Conservation (phyloP, 1,140 invertebrate species). For the Lepidurus apus region DNA sequence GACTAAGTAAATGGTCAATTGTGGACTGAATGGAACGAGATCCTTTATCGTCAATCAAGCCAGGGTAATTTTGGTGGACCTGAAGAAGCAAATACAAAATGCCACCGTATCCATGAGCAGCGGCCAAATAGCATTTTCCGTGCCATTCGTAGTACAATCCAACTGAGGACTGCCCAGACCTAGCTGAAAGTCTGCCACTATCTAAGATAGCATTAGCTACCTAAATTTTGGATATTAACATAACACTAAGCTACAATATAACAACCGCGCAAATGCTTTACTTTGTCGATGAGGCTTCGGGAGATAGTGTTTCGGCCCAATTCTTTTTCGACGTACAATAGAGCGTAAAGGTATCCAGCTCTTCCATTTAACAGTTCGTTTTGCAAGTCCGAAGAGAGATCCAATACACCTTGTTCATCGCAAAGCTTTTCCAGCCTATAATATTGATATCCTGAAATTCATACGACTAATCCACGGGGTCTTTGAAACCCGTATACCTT, state of each 20-base stretch:
- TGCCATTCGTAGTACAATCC: conserved; percentile 83
- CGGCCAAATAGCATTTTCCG: conserved; percentile 77
- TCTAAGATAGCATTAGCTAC: conserved; percentile 59
- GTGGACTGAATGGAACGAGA: conserved; percentile 51
- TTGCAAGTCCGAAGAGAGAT: conserved; percentile 48
- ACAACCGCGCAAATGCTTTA: conserved; percentile 36
- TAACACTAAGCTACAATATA: conserved; percentile 36
- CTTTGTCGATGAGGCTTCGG: conserved; percentile 6
- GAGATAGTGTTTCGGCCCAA: conserved; percentile 42
- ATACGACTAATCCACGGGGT: conserved; percentile 3
- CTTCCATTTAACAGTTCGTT: conserved; percentile 83
- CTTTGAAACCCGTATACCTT: conserved; percentile 12
- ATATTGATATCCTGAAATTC: conserved; percentile 14
- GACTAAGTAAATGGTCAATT: conserved; percentile 57
- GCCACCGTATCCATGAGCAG: conserved; percentile 78
- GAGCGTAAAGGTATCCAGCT: conserved; percentile 72
- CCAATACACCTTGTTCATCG: not conserved
- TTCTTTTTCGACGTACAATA: conserved; percentile 64
- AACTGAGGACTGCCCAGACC: conserved; percentile 44
- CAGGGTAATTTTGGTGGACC: conserved; percentile 47
- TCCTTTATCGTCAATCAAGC: conserved; percentile 14
- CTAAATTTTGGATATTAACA: conserved; percentile 50
- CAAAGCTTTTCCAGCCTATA: conserved; percentile 21
- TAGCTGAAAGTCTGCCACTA: conserved; percentile 57
- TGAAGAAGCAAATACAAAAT: conserved; percentile 75